Evolutionary conservation across 2,113 vertebrate species (phyloP).

Genomic region (Aleadryas rufinucha): DNA sequence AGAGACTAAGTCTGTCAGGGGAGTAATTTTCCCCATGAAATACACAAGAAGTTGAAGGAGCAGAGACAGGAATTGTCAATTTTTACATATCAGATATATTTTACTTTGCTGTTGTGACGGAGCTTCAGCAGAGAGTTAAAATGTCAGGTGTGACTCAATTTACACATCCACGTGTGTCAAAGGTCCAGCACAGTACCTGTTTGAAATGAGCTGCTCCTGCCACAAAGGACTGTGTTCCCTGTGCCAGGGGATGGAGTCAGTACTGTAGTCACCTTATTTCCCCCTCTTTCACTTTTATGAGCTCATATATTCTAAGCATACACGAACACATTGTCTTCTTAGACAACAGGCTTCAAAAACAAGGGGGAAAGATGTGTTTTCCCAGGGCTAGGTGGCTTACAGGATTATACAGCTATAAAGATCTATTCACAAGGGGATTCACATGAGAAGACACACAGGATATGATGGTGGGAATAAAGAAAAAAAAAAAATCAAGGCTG

Average conservation of each 20-base stretch:
- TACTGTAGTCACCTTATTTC: not conserved
- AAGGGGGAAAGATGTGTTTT: not conserved
- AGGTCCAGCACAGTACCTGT: not conserved
- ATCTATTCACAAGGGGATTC: not conserved
- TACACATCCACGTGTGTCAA: not conserved
- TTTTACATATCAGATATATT: not conserved
- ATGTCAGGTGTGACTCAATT: not conserved
- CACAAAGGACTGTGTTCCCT: not conserved
- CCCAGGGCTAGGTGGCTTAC: not conserved
- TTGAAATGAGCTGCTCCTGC: not conserved
- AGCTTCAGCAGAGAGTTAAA: not conserved
- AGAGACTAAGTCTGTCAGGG: conserved; percentile 33
- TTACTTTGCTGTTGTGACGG: fast-evolving
- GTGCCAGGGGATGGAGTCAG: not conserved
- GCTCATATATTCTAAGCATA: not conserved
- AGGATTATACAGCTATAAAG: not conserved
- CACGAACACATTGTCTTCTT: not conserved
- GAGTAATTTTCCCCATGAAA: conserved; percentile 56
- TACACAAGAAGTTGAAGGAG: conserved; percentile 48
- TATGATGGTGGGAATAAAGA: not conserved
- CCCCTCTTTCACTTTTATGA: not conserved
- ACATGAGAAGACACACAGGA: not conserved
- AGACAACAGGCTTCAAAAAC: conserved; percentile 11
- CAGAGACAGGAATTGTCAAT: fast-evolving
- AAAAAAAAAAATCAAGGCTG: not conserved